Base-by-base conservation (phyloP, 2,797 vertebrate genomes). In the Neosilurus mollespiculum region DNA sequence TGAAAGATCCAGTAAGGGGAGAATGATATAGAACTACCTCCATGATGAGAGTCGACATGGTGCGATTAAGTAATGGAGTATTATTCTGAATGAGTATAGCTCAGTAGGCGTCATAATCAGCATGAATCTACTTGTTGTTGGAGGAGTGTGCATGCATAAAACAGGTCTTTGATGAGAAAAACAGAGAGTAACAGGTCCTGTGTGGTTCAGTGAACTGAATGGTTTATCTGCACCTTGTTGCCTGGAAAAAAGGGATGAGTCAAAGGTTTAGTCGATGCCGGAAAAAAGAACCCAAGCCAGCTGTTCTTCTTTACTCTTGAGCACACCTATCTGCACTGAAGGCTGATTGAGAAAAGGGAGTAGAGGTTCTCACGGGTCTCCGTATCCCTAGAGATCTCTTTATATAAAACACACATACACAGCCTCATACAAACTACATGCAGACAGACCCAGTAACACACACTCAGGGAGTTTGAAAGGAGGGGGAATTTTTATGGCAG, bases 191-290 rank as follows among this genome's bases (percentile, higher is more conserved):
- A 88, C 85, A 83, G 86, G 88, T 87, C 75, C 73, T 85, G 62
- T 86, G 65, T 82, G 84, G 89, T 91, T 92, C 90, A 86, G 61
- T 85, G 90, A 91, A 90, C 91, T 89, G 87, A 84, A 89, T 84
- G 90, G 84, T 92, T 92, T 91, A 89, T 91, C 87, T 82, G 83
- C 81, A 72, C 54, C 88, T 92, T 91, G 89, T 90, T 72, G 80
- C 22, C 75, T 61, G 71, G 78, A 76, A 84, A 80, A 69, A 26
- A 81, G 1, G n/a, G 53, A 76, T 76, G 81, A 73, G 71, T 73
- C 78, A 76, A 81, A 91, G 90, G 84, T 86, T 84, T 85, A 89
- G 88, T 81, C 80, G 85, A 81, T 18, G n/a, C 49, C 73, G 18
- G 26, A 54, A 49, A 9, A 49, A 43, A 64, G 51, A 81, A 61